phyloP scores from a whole-genome alignment of 2,888 invertebrate genomes.

The Drosophila algonquin region DNA sequence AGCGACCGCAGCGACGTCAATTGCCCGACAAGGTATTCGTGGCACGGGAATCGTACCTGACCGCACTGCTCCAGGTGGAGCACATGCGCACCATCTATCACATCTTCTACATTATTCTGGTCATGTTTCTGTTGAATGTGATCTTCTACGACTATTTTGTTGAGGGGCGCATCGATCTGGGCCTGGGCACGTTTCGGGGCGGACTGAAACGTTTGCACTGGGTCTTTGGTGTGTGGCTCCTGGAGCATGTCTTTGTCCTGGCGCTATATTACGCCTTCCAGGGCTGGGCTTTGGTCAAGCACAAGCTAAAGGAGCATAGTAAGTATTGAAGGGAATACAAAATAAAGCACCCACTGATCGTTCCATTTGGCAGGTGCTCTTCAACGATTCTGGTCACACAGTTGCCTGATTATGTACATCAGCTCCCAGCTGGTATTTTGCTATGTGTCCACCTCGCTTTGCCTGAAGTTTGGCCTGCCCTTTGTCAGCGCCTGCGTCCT shows the following conservation, averaged over 20 bases:
- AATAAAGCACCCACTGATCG: background rate
- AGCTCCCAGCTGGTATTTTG: slow-evolving; percentile 75
- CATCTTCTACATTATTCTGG: slow-evolving; percentile 91
- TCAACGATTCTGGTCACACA: slow-evolving; percentile 77
- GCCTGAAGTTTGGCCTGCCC: slow-evolving; percentile 75
- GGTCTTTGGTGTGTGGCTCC: slow-evolving; percentile 85
- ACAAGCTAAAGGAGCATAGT: slow-evolving; percentile 67
- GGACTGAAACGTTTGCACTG: slow-evolving; percentile 87
- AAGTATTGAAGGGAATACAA: slow-evolving; percentile 32
- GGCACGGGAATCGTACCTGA: slow-evolving; percentile 91
- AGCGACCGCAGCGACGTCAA: slow-evolving; percentile 43
- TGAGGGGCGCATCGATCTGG: slow-evolving; percentile 84
- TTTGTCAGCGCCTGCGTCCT: slow-evolving; percentile 82
- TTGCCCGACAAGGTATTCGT: slow-evolving; percentile 88
- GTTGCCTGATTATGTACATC: slow-evolving; percentile 76
- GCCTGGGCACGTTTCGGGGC: slow-evolving; percentile 86
- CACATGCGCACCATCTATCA: slow-evolving; percentile 94
- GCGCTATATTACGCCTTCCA: slow-evolving; percentile 84
- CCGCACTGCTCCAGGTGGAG: slow-evolving; percentile 89
- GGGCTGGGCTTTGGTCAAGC: slow-evolving; percentile 84
- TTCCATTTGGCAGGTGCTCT: slow-evolving; percentile 58
- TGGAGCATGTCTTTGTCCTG: slow-evolving; percentile 84
- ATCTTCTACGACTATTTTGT: slow-evolving; percentile 89
- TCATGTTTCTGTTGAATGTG: slow-evolving; percentile 89
- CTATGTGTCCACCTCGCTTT: slow-evolving; percentile 72